Evolutionary conservation across 2,888 invertebrate genomes (phyloP).

Genomic region (Fragum fragum): DNA sequence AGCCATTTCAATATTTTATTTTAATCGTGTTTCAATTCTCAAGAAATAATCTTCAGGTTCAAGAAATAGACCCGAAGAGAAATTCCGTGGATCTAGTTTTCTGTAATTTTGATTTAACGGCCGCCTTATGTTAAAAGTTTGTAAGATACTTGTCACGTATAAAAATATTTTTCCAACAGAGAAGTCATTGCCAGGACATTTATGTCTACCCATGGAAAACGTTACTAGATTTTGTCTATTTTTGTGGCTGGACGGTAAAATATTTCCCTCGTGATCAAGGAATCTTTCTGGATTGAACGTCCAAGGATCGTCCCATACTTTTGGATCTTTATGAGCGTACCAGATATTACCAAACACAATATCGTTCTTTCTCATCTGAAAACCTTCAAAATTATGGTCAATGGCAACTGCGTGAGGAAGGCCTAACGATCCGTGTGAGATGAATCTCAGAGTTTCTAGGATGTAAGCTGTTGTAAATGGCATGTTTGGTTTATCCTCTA

Average conservation of each 20-base stretch:
- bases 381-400: slow-evolving; percentile 52
- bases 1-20: too few relatives aligned
- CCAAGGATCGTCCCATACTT: slow-evolving; percentile 65
- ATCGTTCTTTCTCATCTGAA: slow-evolving; percentile 26
- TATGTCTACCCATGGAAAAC: slow-evolving; percentile 70
- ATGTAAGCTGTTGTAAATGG: slow-evolving; percentile 56
- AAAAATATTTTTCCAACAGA: slow-evolving; percentile 70
- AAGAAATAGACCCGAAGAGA: slow-evolving; percentile 33
- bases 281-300: slow-evolving; percentile 65
- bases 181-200: slow-evolving; percentile 75
- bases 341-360: slow-evolving; percentile 56
- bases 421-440: slow-evolving; percentile 39
- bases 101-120: not conserved
- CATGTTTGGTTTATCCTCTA: slow-evolving; percentile 55
- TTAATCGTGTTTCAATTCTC: not conserved
- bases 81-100: slow-evolving; percentile 33
- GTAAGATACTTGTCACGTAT: slow-evolving; percentile 69
- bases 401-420: slow-evolving; percentile 33
- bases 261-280: slow-evolving; percentile 54
- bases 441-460: slow-evolving; percentile 52
- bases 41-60: slow-evolving; percentile 22
- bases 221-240: slow-evolving; percentile 64
- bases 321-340: slow-evolving; percentile 56
- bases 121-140: slow-evolving; percentile 50
- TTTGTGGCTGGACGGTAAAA: slow-evolving; percentile 59